Base-by-base conservation (phyloP, 2,888 invertebrate species). In the Hemistola chrysoprasaria region DNA sequence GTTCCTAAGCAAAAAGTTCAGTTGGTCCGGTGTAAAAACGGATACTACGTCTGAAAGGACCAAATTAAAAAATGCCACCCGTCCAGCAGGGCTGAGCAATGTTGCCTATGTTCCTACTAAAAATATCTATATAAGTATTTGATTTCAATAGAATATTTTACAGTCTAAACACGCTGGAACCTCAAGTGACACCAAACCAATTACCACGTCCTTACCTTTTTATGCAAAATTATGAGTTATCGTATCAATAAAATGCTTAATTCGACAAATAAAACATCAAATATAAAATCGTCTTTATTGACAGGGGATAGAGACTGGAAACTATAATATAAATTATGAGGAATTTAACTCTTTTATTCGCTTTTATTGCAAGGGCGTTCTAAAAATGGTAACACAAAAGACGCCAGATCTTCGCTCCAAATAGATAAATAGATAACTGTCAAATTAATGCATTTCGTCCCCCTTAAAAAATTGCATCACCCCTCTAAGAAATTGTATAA, bases 401-500 rank as follows among this genome's bases (percentile, higher is more conserved):
- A 53, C 50, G 39, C 7, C 43, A 45, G 43, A 50, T 49, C 47
- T 59, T 53, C 63, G 70, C 73, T 75, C 78, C 54, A 71, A 44
- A 78, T 71, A 3, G 16, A 16, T 16, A 2, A 16, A 16, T n/a
- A 78, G 75, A 76, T 75, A 75, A 67, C 74, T 75, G 70, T 71
- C 68, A 65, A 59, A 74, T 79, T 74, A 75, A 72, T 78, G 74
- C 65, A 66, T 54, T 58, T 58, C 56, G 55, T 31, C 50, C 53
- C 44, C 21, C 11, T 34, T 24, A 54, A 61, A 62, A 59, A 59
- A 60, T 50, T 36, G 29, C 52, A 56, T 86, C 82, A 84, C 84
- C 85, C 84, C 85, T 82, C 69, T 37, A 62, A 65, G 59, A 59
- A 50, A 56, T 63, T 65, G 70, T 71, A 64, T 59, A 75, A 81